Conservation (phyloP, 2,113 vertebrate genomes). For the Casuarius casuarius region DNA sequence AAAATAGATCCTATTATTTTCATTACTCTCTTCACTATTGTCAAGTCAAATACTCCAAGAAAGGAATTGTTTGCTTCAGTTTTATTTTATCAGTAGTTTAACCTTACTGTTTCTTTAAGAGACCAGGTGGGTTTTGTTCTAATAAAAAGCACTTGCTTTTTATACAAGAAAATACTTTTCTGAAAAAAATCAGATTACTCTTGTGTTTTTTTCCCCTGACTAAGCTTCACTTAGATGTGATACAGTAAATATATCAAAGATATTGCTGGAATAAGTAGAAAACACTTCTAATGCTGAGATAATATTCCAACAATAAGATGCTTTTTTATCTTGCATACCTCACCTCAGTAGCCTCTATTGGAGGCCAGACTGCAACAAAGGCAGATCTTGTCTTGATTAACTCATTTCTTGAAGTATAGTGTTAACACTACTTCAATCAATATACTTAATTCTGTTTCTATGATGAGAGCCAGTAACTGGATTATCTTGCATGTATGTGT, state of each 20-base stretch:
- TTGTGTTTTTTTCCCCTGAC: no score
- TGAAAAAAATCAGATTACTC: no score
- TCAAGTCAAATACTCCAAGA: constrained; percentile 55
- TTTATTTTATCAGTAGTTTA: constrained; percentile 35
- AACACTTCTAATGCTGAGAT: neutral
- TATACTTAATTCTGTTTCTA: neutral
- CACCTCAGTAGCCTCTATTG: neutral
- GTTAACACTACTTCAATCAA: neutral
- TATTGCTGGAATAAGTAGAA: neutral
- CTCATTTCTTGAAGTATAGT: neutral
- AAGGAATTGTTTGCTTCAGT: constrained; percentile 40
- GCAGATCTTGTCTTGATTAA: neutral
- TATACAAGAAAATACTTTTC: no score
- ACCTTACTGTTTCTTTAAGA: constrained; percentile 25
- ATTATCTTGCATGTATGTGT: neutral
- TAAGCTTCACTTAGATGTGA: neutral
- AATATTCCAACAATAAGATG: neutral
- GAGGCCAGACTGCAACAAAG: neutral
- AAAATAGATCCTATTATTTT: constrained; percentile 8
- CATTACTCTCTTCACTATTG: constrained; percentile 29
- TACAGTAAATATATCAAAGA: neutral
- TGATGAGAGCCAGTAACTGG: no score
- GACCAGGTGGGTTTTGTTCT: neutral
- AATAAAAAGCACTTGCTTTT: constrained; percentile 15
- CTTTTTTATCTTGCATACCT: neutral